Percentiles rank a stretch among this genome's conserved stretches.
These are phyloP conservation scores for Pterocles orientalis DNA, from an alignment of 2,113 vertebrate species.

Conservation along the genomic window DNA sequence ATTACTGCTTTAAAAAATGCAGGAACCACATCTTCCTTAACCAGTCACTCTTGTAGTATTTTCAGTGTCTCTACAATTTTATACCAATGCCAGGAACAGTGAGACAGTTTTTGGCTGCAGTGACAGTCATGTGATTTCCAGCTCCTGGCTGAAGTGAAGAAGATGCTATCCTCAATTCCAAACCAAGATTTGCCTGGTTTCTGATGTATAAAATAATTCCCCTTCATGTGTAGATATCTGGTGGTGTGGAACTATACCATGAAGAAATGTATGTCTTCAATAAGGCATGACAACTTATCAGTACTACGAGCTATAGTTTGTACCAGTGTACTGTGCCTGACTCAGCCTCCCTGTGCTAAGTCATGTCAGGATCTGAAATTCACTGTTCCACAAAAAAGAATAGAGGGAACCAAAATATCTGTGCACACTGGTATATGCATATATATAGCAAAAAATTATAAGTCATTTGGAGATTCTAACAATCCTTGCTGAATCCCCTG, in stretches of 20 bases:
- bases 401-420: background rate
- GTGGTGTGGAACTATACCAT: background rate
- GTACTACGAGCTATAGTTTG: conserved; percentile 17
- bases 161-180: background rate
- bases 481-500: background rate
- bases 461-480: background rate
- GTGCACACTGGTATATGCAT: background rate
- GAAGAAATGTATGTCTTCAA: conserved; percentile 5
- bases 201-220: background rate
- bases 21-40: background rate
- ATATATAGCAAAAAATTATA: background rate
- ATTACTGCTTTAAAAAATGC: background rate
- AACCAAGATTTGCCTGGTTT: background rate
- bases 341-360: conserved; percentile 19
- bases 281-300: background rate
- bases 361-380: conserved; percentile 32
- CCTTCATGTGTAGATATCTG: background rate
- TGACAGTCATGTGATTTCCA: background rate
- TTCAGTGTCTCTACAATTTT: background rate
- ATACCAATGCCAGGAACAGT: background rate
- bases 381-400: conserved; percentile 8
- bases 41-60: background rate
- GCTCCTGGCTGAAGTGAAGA: background rate
- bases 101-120: background rate
- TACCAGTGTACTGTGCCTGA: background rate